Evolutionary conservation across 2,888 invertebrate species (phyloP).

Genomic region (Mycalesis mineus): DNA sequence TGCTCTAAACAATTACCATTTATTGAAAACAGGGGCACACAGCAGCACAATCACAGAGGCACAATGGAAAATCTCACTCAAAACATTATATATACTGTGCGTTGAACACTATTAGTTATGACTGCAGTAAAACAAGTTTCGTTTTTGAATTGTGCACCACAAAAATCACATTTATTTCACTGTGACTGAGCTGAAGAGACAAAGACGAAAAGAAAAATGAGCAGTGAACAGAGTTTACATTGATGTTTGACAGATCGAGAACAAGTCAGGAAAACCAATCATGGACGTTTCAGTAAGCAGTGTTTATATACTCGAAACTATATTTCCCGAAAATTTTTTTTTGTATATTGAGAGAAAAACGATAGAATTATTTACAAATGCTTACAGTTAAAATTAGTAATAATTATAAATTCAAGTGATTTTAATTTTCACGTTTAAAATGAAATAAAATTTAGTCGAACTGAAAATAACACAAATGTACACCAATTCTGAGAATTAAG

Average conservation of each 20-base stretch:
- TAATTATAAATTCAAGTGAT: too few species aligned
- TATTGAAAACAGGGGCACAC: slow-evolving; percentile 20
- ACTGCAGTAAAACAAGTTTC: neutral
- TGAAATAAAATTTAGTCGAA: too few species aligned
- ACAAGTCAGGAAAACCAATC: too few species aligned
- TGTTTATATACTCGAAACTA: too few species aligned
- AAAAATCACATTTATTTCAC: slow-evolving; percentile 40
- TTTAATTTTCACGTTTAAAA: too few species aligned
- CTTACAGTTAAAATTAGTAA: too few species aligned
- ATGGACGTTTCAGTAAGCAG: too few species aligned
- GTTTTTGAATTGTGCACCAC: slow-evolving; percentile 34
- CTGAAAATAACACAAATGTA: too few species aligned
- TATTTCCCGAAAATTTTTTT: too few species aligned
- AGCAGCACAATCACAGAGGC: slow-evolving; percentile 44
- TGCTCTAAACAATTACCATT: slow-evolving; percentile 28
- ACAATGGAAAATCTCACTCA: neutral
- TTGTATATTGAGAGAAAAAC: too few species aligned
- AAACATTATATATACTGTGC: neutral
- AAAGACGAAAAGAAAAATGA: slow-evolving; percentile 27
- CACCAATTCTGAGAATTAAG: too few species aligned
- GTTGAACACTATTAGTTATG: neutral
- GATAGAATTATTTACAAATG: too few species aligned
- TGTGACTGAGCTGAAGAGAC: slow-evolving; percentile 30
- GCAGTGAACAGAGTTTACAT: neutral
- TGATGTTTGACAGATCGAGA: neutral